Base-by-base conservation (phyloP, 2,113 vertebrate species). In the Bubo bubo region DNA sequence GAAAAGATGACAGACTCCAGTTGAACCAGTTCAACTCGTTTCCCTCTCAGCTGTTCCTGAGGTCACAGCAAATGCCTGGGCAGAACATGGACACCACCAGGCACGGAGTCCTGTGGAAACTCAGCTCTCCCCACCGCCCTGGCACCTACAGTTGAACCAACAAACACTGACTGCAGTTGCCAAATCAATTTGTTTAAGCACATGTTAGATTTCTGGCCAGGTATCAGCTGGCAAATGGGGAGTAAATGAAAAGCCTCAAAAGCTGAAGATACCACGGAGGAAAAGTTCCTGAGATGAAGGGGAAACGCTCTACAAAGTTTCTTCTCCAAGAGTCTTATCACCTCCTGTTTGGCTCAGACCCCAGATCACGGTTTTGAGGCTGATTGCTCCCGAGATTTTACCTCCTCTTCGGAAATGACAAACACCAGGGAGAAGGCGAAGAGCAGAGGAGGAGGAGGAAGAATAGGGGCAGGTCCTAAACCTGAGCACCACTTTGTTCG, bases 401-500 rank as follows among this genome's bases (percentile, higher is more conserved):
- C 1, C 73, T 60, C 52, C 50, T 39, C 79, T 87, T 9, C 24
- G 67, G 17, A 16, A 49, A 41, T 30, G 74, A 4, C 14, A 34
- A 30, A 9, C 58, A 32, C 23, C 39, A 27, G n/a, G 10, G 32
- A 0, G 1, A 67, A 41, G 56, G 8, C 79, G 52, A 20, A 70
- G 52, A 63, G 63, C 63, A 80, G 26, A 43, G 60, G 7, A 75
- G 45, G 50, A 26, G 32, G 35, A 39, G 45, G 50, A 26, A 27
- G 37, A 39, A 8, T 0, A 39, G 19, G 53, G 63, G 35, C 47
- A 68, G 41, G 16, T 56, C 63, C 79, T 24, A 59, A 15, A 34
- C 4, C n/a, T 0, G 0, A 70, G 60, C 43, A 24, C 12, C n/a
- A 2, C 56, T 59, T 7, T 28, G 39, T 17, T 71, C 50, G 56